Evolutionary conservation across 2,797 vertebrate genomes (phyloP).

Genomic region (Pampus argenteus): DNA sequence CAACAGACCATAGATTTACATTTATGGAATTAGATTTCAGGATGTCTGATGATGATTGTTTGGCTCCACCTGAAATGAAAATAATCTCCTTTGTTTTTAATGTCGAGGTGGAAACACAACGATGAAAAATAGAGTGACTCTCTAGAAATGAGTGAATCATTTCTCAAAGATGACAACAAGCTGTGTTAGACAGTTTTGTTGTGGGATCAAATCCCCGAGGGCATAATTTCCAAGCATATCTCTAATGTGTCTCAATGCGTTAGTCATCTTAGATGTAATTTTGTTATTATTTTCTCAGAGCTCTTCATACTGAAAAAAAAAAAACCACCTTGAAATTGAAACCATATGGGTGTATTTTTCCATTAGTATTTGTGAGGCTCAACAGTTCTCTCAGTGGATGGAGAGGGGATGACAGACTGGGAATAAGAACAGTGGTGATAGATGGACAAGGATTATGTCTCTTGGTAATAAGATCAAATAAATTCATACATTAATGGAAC

Average conservation of each 20-base stretch:
- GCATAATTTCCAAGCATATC: conserved; percentile 38
- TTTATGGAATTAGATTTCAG: background rate
- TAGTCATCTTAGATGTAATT: conserved; percentile 47
- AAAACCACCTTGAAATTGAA: conserved; percentile 62
- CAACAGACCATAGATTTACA: background rate
- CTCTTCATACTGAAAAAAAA: conserved; percentile 35
- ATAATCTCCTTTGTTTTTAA: background rate
- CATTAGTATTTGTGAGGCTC: conserved; percentile 31
- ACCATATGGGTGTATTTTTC: conserved; percentile 50
- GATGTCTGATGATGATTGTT: background rate
- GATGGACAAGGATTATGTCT: background rate
- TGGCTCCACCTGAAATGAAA: background rate
- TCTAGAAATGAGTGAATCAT: too few relatives aligned
- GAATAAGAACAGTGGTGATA: background rate
- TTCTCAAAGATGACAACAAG: conserved; percentile 8
- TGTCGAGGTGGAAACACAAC: background rate
- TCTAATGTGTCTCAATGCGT: conserved; percentile 34
- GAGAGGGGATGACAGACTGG: background rate
- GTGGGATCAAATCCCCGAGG: conserved; percentile 13
- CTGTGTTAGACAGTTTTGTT: conserved; percentile 17
- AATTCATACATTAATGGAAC: background rate
- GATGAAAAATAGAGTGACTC: background rate
- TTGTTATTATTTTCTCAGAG: conserved; percentile 60
- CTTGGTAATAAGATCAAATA: background rate
- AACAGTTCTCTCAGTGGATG: conserved; percentile 15